Evolutionary conservation across 2,797 vertebrate genomes (phyloP), one percentile per base, ranked within the genome.

Genomic region (Tenualosa thibaudeaui): DNA sequence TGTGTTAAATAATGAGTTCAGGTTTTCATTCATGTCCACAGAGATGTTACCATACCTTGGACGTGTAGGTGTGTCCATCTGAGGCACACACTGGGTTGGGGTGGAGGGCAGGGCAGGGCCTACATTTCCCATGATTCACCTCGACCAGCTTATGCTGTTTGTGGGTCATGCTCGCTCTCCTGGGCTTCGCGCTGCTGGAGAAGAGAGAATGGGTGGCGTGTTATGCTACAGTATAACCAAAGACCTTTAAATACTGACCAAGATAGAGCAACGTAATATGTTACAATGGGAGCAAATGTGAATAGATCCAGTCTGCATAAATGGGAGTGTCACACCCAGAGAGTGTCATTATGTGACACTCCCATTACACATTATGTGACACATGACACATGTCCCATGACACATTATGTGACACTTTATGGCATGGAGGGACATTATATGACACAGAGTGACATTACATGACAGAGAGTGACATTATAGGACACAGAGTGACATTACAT

Each of bases 31-130:
- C 7, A 49, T 31, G 8, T 65, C 8, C 26, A 5, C 19, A 56
- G 17, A 56, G 3, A 6, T 62, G 24, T 68, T 71, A 15, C 65
- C 12, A 6, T 24, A 97, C 96, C 96, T 96, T 96, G 84, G 95
- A 94, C 0, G 94, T 96, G 6, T 97, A 97, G 0, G 93, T 96
- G 86, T 97, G 96, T 22, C 98, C 98, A 5, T 99, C 97, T 0
- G 97, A 98, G 6, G 96, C 97, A 19, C 98, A 99, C 84, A 97
- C 92, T n/a, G 96, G 90, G 84, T 65, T 92, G 17, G 95, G 82
- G 13, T 93, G 96, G 0, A 90, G 75, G 26, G 86, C 0, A 0
- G 96, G 94, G 83, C 98, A 99, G 0, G 95, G 93, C 84, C 91
- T 97, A 93, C 98, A 99, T 90, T 96, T 98, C 1, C 91, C 96